These are phyloP conservation scores for Xenopus tropicalis DNA, from an alignment of 2,113 vertebrate species.

Conservation along the genomic window UCB_Xtro_10.0 CM004452.2:48694001-48694500, in stretches of 20 bases:
- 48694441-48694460: constrained; percentile 3
- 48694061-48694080: too few relatives aligned
- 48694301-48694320: constrained; percentile 31
- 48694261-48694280: constrained; percentile 6
- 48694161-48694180: too few relatives aligned
- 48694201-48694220: not conserved
- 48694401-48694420: constrained; percentile 17
- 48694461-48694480: not conserved
- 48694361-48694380: constrained; percentile 13
- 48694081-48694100: not conserved
- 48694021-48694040: too few relatives aligned
- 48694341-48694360: not conserved
- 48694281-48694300: constrained; percentile 12
- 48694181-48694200: not conserved
- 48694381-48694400: constrained; percentile 5
- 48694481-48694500: not conserved
- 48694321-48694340: constrained; percentile 11
- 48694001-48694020: too few relatives aligned
- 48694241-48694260: not conserved
- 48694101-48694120: too few relatives aligned
- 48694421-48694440: constrained; percentile 13
- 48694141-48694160: not conserved
- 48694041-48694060: not conserved
- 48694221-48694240: not conserved
- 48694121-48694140: not conserved